Evolutionary conservation across 1,140 invertebrate genomes (phyloP), one percentile per base, ranked within the genome.

Genomic region (Drosophila tani): DNA sequence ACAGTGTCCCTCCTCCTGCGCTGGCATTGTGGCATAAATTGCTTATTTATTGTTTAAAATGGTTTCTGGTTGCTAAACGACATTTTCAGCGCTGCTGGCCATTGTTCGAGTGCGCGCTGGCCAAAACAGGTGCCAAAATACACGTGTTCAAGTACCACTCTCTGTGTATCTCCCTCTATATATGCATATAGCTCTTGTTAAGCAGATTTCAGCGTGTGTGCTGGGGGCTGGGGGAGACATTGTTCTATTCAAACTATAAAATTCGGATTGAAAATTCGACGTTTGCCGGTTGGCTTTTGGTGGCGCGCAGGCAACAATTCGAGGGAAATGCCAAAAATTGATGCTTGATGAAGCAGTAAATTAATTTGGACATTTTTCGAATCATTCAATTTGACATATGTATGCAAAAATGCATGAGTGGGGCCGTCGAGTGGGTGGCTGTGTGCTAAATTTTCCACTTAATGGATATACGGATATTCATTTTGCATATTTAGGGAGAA

Each of bases 21-120:
- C 29, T 32, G 21, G 50, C 67, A 58, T 76, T 82, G 82, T 67
- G 59, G 55, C 75, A 79, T 88, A 88, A 88, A 90, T 88, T 90
- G 85, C 74, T 81, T 90, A 88, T 88, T 88, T 88, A 90, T 88
- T 88, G 85, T 88, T 88, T 82, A 88, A 87, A 85, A 81, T 83
- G 76, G 64, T 77, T 81, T 77, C 85, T 80, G 77, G 77, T 64
- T 73, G 69, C 69, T 73, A 73, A 88, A 79, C 81, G 75, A 75
- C 81, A 84, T 84, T 84, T 84, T 47, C 63, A 66, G 53, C 79
- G 65, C 70, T 71, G 66, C 51, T 50, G 40, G 64, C 62, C 55
- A 76, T 77, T 77, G 64, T 77, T 69, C 17, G 27, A 69, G 17
- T 62, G 41, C 55, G 35, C 63, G 56, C 32, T 77, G 50, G 40